Evolutionary conservation across 2,888 invertebrate species (phyloP), one percentile per base, ranked within the genome.

Genomic region (Augochlorella aurata): DNA sequence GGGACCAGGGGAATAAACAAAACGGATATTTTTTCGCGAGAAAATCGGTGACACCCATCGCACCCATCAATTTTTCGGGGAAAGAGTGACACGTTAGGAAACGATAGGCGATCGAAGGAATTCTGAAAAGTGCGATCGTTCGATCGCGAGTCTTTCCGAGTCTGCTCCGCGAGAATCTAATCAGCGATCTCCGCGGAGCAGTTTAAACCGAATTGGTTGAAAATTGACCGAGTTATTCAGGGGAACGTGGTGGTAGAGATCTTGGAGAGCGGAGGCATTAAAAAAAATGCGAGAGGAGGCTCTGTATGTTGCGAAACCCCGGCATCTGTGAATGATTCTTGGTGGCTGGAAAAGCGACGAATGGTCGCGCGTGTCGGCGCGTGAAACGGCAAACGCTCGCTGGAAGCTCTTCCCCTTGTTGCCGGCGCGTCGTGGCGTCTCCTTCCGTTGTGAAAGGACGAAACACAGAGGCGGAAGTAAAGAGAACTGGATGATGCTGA

Each of bases 401-500:
- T 73, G 75, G 75, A 66, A 65, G 85, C 79, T 24, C 83, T 81
- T 86, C 80, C 85, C 67, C 80, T 85, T 83, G 82, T 87, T 80
- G 85, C 77, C 78, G 61, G 29, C 61, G 12, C 47, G 47, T 1
- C 38, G 38, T 5, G 12, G 77, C 78, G 79, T 72, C 81, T 84
- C 73, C 79, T 85, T 85, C 74, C 63, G 54, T 49, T 21, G 66
- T 72, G 68, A 84, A 74, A 86, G 74, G 75, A 85, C 72, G 72
- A 69, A 70, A 70, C 47, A 58, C 76, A 73, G 72, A 70, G 69
- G 66, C 50, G 74, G 65, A 73, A 76, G 86, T 70, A 84, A 81
- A 88, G 78, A 74, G 85, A 68, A 75, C 70, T 81, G 87, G 74
- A 82, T 87, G 83, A 88, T 75, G 69, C 82, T 79, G 77, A 81